Evolutionary conservation across 1,140 invertebrate species (phyloP).

Genomic region (Pachypeltis micranthus): DNA sequence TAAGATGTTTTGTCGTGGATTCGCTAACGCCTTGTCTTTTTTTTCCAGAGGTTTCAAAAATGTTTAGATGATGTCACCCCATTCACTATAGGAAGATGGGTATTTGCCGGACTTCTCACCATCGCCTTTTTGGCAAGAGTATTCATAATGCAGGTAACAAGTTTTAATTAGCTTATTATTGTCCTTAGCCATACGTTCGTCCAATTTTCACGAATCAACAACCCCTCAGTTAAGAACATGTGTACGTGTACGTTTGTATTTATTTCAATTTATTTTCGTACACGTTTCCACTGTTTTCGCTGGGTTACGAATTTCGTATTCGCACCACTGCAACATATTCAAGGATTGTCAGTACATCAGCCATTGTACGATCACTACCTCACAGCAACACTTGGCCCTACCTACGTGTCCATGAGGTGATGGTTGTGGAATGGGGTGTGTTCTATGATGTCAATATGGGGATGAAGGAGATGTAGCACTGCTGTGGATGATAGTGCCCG

Average conservation of each 20-base stretch:
- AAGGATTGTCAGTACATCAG: too few species aligned
- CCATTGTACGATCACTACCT: too few species aligned
- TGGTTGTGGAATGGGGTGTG: not conserved
- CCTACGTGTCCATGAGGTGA: not conserved
- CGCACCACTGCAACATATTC: too few species aligned
- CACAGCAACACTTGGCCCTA: too few species aligned
- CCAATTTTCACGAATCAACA: not conserved
- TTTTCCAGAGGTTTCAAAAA: slow-evolving; percentile 37
- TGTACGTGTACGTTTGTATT: not conserved
- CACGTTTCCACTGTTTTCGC: not conserved
- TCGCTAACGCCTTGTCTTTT: slow-evolving; percentile 17
- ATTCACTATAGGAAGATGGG: slow-evolving; percentile 40
- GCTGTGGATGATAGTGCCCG: not conserved
- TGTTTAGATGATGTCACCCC: slow-evolving; percentile 44
- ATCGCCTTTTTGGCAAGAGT: slow-evolving; percentile 36
- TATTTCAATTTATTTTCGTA: slow-evolving; percentile 11
- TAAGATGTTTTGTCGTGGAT: slow-evolving; percentile 3
- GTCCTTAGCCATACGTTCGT: too few species aligned
- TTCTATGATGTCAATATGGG: not conserved
- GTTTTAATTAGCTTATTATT: too few species aligned
- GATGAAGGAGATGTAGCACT: not conserved
- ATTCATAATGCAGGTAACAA: slow-evolving; percentile 36
- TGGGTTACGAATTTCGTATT: too few species aligned
- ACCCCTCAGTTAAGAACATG: not conserved
- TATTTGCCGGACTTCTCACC: slow-evolving; percentile 36